Evolutionary conservation across 2,113 vertebrate species (phyloP).

Genomic region (Verasper variegatus): DNA sequence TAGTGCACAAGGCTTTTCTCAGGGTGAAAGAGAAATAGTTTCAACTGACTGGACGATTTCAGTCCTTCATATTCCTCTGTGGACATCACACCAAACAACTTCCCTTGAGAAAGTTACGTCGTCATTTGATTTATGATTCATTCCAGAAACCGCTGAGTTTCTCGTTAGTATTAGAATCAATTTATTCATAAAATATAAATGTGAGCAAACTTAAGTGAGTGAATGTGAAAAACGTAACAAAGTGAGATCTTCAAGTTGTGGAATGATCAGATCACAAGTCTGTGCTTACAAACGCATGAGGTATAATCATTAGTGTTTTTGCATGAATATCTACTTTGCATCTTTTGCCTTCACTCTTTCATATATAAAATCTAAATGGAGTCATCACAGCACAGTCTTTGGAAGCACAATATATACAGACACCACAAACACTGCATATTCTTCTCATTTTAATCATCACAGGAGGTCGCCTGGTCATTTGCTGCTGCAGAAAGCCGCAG

Average conservation of each 20-base stretch:
- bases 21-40: too few species aligned
- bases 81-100: too few species aligned
- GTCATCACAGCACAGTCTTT: not conserved
- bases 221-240: too few species aligned
- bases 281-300: slow-evolving; percentile 17
- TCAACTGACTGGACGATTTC: too few species aligned
- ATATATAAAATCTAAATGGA: slow-evolving; percentile 33
- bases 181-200: slow-evolving; percentile 54
- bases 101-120: not conserved
- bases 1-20: too few species aligned
- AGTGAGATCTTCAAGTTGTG: slow-evolving; percentile 10
- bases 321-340: not conserved
- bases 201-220: not conserved
- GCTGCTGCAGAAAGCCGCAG: not conserved
- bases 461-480: not conserved
- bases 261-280: slow-evolving; percentile 60
- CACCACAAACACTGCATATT: not conserved
- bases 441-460: slow-evolving; percentile 35
- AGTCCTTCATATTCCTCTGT: too few species aligned
- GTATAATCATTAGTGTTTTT: slow-evolving; percentile 43
- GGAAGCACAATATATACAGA: slow-evolving; percentile 39
- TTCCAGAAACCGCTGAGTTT: not conserved
- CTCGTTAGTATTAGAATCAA: slow-evolving; percentile 36
- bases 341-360: slow-evolving; percentile 7
- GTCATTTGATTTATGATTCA: slow-evolving; percentile 3